A percentile compares a stretch with the other conserved stretches of the same genome.
Evolutionary conservation across 2,888 invertebrate genomes (phyloP).

Genomic region (Eustalomyia histrio): DNA sequence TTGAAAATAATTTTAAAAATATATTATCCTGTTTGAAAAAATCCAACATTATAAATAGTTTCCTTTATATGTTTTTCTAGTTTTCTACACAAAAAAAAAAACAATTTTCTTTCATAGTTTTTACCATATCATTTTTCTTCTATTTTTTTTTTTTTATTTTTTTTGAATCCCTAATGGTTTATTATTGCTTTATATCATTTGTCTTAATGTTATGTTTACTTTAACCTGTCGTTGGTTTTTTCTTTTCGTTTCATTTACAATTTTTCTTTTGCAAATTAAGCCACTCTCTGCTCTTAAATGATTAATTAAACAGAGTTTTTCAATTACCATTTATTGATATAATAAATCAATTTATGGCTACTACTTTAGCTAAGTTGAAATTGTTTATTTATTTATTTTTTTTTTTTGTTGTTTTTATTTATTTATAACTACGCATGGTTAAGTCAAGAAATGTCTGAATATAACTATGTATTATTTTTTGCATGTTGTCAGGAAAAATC

Average conservation of each 20-base stretch:
- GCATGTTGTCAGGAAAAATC: constrained; percentile 28
- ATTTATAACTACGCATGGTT: constrained; percentile 56
- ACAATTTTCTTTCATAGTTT: constrained; percentile 12
- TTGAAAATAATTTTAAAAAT: neutral
- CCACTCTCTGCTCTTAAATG: constrained; percentile 66
- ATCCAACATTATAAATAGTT: constrained; percentile 50
- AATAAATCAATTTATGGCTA: constrained; percentile 72
- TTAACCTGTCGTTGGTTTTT: constrained; percentile 54
- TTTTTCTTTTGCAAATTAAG: constrained; percentile 50
- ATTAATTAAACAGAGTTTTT: constrained; percentile 74
- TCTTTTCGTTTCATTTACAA: constrained; percentile 1
- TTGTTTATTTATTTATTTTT: constrained; percentile 7
- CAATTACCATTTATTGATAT: constrained; percentile 74
- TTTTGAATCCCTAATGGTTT: constrained; percentile 54
- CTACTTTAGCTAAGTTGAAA: constrained; percentile 53
- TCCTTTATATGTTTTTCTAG: constrained; percentile 23
- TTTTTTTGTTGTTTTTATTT: no score
- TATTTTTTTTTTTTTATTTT: constrained; percentile 17
- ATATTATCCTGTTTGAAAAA: constrained; percentile 49
- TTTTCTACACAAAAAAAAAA: neutral
- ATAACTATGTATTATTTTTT: neutral
- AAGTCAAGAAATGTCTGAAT: constrained; percentile 20
- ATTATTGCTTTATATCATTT: constrained; percentile 61
- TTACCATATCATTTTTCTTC: constrained; percentile 28
- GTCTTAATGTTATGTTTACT: constrained; percentile 57